These are phyloP conservation scores for Epizoanthus illoricatus DNA, from an alignment of 92 coral and sea anemone genomes.

Conservation along the genomic window DNA sequence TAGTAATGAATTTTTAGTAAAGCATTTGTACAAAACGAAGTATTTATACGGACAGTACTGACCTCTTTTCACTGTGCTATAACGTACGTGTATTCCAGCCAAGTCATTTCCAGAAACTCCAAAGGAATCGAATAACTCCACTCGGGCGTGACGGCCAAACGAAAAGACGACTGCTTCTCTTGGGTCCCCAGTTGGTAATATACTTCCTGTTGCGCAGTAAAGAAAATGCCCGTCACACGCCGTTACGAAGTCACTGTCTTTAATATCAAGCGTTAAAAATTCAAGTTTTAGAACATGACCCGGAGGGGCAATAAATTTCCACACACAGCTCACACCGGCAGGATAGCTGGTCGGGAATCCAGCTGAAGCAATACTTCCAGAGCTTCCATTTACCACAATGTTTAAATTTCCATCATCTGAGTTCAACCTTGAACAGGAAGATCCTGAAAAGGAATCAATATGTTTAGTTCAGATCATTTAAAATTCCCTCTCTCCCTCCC, in stretches of 20 bases:
- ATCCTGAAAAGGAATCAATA: not conserved
- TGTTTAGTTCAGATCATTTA: not conserved
- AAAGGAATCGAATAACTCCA: not conserved
- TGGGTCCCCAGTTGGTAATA: not conserved
- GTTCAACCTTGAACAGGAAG: constrained; percentile 11
- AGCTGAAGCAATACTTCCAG: not conserved
- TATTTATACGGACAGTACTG: not conserved
- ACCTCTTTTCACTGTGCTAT: constrained; percentile 10
- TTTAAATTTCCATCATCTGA: constrained; percentile 7
- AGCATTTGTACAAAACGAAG: not conserved
- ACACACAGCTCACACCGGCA: not conserved
- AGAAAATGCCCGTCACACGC: constrained; percentile 3
- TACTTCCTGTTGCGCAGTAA: not conserved
- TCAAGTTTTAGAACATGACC: constrained; percentile 7
- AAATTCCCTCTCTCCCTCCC: not conserved
- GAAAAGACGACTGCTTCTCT: not conserved
- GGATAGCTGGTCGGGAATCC: constrained; percentile 22
- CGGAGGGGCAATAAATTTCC: constrained; percentile 16
- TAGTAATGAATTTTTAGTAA: no score
- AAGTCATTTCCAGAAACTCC: not conserved
- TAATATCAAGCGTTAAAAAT: not conserved
- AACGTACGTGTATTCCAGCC: constrained; percentile 15
- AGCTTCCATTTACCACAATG: constrained; percentile 2
- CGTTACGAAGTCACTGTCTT: not conserved
- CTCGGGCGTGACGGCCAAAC: constrained; percentile 10